These are phyloP conservation scores for Entomyzon cyanotis DNA, from an alignment of 2,113 vertebrate genomes.

Conservation along the genomic window DNA sequence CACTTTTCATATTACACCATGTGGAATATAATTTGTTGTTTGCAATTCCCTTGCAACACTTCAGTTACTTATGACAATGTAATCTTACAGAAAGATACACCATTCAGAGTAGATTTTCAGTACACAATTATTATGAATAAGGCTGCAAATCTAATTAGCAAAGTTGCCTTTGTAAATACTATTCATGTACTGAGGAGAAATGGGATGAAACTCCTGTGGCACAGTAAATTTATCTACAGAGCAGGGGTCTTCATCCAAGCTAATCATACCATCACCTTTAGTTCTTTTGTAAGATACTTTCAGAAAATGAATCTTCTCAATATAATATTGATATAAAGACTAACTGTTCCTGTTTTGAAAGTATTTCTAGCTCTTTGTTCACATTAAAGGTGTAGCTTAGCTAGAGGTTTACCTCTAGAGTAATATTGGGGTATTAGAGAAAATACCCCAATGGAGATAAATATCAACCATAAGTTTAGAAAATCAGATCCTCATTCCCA, in stretches of 20 bases:
- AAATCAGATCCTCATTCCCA: background rate
- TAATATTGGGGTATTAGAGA: background rate
- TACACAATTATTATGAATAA: background rate
- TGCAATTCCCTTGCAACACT: background rate
- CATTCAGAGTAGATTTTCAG: background rate
- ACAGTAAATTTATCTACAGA: background rate
- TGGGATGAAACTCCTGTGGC: background rate
- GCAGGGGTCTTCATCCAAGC: background rate
- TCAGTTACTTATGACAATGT: background rate
- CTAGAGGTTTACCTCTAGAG: background rate
- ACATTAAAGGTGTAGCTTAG: background rate
- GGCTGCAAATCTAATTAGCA: background rate
- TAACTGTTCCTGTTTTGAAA: background rate
- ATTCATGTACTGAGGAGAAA: background rate
- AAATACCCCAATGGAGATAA: background rate
- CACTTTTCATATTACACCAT: background rate
- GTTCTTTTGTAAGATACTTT: background rate
- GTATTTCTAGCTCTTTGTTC: background rate
- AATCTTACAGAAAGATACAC: background rate
- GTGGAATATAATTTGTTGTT: background rate
- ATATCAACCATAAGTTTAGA: background rate
- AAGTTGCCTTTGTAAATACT: background rate
- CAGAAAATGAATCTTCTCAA: background rate
- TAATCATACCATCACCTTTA: background rate
- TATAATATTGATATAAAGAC: background rate